These are phyloP conservation scores for Lota lota DNA, from an alignment of 2,113 vertebrate genomes.

Conservation along the genomic window DNA sequence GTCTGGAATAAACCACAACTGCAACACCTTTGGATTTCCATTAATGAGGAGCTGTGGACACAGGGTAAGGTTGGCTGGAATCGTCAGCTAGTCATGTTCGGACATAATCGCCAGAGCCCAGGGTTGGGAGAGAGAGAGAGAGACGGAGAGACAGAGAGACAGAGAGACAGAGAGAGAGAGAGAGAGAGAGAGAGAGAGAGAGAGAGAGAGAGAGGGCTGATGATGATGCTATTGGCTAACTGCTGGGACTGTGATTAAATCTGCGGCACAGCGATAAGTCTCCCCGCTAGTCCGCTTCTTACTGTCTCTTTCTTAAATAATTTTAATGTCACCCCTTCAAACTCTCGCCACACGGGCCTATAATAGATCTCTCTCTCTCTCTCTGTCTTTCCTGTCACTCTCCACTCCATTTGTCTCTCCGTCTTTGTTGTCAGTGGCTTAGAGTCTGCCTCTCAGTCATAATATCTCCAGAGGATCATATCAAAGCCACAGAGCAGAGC, in stretches of 20 bases:
- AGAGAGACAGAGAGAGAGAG: conserved; percentile 1
- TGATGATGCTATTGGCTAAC: conserved; percentile 51
- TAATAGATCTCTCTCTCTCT: background rate
- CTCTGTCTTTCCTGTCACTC: conserved; percentile 9
- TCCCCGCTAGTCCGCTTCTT: background rate
- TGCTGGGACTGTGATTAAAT: conserved; percentile 55
- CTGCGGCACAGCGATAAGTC: conserved; percentile 26
- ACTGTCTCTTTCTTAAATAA: background rate
- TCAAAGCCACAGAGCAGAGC: conserved; percentile 25
- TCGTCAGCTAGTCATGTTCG: conserved; percentile 41
- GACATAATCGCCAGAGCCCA: conserved; percentile 12
- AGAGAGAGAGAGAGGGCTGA: conserved; percentile 7
- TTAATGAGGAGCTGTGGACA: conserved; percentile 29
- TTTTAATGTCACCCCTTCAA: too few relatives aligned
- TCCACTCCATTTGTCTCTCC: background rate
- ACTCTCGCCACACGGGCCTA: too few relatives aligned
- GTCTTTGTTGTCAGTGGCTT: conserved; percentile 28
- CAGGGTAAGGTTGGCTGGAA: conserved; percentile 24
- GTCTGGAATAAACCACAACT: conserved; percentile 39
- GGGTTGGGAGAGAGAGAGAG: too few relatives aligned
- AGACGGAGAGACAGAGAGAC: conserved; percentile 23
- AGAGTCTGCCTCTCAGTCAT: conserved; percentile 27
- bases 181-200: conserved; percentile 22
- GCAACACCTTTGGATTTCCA: conserved; percentile 62
- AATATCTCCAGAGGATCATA: conserved; percentile 40